Conservation (phyloP, 2,113 vertebrate species). For the Otus sunia region DNA sequence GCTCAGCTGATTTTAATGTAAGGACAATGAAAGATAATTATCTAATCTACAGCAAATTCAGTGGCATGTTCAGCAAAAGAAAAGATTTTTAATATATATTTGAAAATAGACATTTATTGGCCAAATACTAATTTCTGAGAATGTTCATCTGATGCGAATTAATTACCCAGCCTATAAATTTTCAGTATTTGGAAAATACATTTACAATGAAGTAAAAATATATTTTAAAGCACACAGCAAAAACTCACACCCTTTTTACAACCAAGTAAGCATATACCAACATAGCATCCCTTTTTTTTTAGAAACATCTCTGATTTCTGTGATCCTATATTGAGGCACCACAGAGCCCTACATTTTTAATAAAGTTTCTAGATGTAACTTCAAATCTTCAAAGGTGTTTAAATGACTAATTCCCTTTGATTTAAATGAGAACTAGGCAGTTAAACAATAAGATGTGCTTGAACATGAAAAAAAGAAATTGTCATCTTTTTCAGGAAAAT, state of each 20-base stretch:
- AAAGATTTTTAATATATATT: neutral
- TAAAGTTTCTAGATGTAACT: neutral
- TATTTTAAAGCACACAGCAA: neutral
- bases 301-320: neutral
- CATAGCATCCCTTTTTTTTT: neutral
- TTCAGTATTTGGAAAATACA: neutral
- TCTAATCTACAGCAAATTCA: neutral
- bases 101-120: neutral
- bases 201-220: neutral
- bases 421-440: neutral
- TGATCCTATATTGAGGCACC: neutral
- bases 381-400: neutral
- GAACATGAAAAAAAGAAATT: neutral
- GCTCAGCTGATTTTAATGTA: neutral
- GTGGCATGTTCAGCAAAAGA: neutral
- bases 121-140: neutral
- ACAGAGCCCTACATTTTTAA: neutral
- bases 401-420: neutral
- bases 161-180: neutral
- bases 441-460: neutral
- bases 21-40: constrained; percentile 13
- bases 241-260: neutral
- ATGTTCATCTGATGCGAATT: neutral
- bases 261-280: neutral
- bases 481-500: neutral